Evolutionary conservation across 2,113 vertebrate genomes (phyloP).

Genomic region (Burhinus bistriatus): DNA sequence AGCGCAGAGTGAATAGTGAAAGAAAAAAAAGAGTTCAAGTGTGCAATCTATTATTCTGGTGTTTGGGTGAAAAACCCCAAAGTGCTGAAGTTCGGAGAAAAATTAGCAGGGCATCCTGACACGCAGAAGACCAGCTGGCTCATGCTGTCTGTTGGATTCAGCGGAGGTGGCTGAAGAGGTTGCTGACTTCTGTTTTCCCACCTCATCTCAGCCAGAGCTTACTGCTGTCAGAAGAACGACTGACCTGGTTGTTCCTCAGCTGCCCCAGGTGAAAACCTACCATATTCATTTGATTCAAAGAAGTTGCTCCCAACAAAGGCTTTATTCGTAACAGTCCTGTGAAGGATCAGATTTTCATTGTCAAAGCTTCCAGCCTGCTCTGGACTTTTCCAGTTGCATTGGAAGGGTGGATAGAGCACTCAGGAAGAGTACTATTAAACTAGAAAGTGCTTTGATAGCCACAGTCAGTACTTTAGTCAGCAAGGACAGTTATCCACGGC

Average conservation of each 20-base stretch:
- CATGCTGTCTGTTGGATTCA: background rate
- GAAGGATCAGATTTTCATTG: background rate
- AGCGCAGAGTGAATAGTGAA: background rate
- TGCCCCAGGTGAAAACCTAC: background rate
- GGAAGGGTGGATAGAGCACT: background rate
- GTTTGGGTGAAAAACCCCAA: background rate
- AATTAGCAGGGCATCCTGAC: background rate
- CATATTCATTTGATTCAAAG: background rate
- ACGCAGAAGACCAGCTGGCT: background rate
- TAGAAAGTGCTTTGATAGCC: background rate
- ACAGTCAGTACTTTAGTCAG: background rate
- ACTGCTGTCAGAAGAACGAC: background rate
- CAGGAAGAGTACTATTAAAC: background rate
- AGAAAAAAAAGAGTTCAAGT: background rate
- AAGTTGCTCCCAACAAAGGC: background rate
- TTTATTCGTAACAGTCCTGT: background rate
- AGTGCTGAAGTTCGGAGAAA: background rate
- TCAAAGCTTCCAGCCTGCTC: background rate
- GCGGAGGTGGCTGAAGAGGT: background rate
- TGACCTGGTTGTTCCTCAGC: background rate
- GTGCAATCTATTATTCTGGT: background rate
- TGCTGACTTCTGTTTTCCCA: background rate
- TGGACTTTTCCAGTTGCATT: background rate
- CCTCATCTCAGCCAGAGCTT: background rate
- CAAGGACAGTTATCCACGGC: background rate